Evolutionary conservation across 2,888 invertebrate genomes (phyloP).

Genomic region (Ethmia dodecea): DNA sequence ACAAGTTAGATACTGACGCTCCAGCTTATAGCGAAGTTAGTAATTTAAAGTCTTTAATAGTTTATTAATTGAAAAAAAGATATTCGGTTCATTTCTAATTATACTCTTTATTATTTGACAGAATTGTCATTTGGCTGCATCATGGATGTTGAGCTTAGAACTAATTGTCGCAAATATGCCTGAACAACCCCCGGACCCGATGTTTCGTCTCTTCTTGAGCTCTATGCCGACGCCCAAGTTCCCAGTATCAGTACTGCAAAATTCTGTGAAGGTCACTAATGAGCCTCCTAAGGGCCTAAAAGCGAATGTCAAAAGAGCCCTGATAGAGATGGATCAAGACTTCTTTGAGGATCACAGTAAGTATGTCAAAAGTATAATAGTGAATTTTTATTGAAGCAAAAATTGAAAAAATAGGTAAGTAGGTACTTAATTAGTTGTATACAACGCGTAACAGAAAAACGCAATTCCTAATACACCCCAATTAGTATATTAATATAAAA

Average conservation of each 20-base stretch:
- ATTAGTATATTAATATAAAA: too few relatives aligned
- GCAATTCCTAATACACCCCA: too few relatives aligned
- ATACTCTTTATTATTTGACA: slow-evolving; percentile 52
- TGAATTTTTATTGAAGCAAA: too few relatives aligned
- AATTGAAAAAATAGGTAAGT: too few relatives aligned
- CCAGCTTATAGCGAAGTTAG: too few relatives aligned
- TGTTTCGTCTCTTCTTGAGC: slow-evolving; percentile 91
- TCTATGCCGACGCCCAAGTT: slow-evolving; percentile 93
- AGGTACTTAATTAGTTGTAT: too few relatives aligned
- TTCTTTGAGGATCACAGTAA: slow-evolving; percentile 89
- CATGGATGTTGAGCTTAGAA: slow-evolving; percentile 94
- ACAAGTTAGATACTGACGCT: too few relatives aligned
- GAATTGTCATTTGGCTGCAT: slow-evolving; percentile 95
- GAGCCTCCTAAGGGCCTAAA: slow-evolving; percentile 95
- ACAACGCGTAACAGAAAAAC: too few relatives aligned
- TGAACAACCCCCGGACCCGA: slow-evolving; percentile 80
- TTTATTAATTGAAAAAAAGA: too few relatives aligned
- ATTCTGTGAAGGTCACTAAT: slow-evolving; percentile 95
- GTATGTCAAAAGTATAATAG: too few relatives aligned
- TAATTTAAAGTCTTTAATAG: too few relatives aligned
- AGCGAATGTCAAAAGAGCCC: slow-evolving; percentile 91
- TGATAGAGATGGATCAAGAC: slow-evolving; percentile 85
- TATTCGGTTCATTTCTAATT: background rate
- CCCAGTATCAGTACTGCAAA: slow-evolving; percentile 94
- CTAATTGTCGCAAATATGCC: slow-evolving; percentile 84